A percentile compares a stretch with the other conserved stretches of the same genome.
These are phyloP conservation scores for Eucriotettix oculatus DNA, from an alignment of 2,888 invertebrate genomes.

Conservation along the genomic window DNA sequence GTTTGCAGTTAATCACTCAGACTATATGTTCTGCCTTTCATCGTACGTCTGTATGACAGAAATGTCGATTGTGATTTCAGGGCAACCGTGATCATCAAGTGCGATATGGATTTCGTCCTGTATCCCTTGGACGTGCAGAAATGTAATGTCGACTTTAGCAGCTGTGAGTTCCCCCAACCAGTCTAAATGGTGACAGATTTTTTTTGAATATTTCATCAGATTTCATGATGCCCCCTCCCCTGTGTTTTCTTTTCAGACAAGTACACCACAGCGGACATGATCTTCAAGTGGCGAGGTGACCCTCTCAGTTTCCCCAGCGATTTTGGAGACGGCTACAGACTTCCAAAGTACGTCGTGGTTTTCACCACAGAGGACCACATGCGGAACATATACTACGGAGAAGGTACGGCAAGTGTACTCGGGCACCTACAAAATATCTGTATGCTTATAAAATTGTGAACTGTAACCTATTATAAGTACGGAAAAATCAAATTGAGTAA, in stretches of 20 bases:
- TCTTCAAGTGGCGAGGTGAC: constrained; percentile 43
- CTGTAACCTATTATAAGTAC: too few relatives aligned
- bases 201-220: neutral
- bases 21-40: too few relatives aligned
- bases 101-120: constrained; percentile 46
- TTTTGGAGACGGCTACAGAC: constrained; percentile 37
- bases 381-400: constrained; percentile 43
- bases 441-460: too few relatives aligned
- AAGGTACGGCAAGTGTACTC: constrained; percentile 26
- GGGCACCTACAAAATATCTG: too few relatives aligned
- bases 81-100: constrained; percentile 45
- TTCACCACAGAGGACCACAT: constrained; percentile 42
- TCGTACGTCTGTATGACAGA: too few relatives aligned
- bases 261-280: constrained; percentile 40
- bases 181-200: neutral
- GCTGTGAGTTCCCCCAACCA: constrained; percentile 37
- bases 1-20: too few relatives aligned
- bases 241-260: constrained; percentile 28
- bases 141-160: constrained; percentile 45
- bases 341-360: constrained; percentile 45
- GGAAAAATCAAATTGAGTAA: too few relatives aligned
- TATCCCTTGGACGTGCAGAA: constrained; percentile 46
- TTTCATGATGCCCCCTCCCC: neutral
- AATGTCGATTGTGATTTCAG: constrained; percentile 22
- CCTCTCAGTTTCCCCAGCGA: constrained; percentile 34